phyloP scores from a whole-genome alignment of 2,797 vertebrate species.

The Sciurus carolinensis region DNA sequence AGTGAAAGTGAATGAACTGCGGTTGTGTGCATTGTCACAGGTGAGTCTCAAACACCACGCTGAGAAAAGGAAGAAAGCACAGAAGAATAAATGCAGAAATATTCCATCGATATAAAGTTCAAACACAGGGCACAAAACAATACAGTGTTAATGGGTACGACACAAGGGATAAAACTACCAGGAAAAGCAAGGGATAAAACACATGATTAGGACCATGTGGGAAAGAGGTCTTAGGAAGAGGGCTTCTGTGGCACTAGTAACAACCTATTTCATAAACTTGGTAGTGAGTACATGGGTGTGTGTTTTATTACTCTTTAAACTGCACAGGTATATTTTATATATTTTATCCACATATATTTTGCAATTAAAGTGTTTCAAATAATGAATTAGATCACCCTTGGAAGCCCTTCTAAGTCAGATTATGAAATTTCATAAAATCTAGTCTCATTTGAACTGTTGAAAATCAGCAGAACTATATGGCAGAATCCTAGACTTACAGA shows the following conservation, averaged over 20 bases:
- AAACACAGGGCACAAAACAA: not conserved
- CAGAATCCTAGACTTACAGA: not conserved
- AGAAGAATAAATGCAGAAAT: not conserved
- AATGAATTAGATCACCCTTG: conserved; percentile 26
- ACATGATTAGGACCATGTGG: not conserved
- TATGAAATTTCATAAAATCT: conserved; percentile 51
- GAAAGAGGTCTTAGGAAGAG: not conserved
- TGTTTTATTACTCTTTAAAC: conserved; percentile 49
- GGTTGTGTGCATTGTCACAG: rapidly evolving
- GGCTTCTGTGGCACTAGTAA: not conserved
- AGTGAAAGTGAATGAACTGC: not conserved
- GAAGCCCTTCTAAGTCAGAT: not conserved
- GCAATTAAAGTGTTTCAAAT: conserved; percentile 47
- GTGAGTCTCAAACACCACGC: not conserved
- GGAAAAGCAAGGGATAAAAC: conserved; percentile 7
- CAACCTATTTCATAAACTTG: not conserved
- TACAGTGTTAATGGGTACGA: not conserved
- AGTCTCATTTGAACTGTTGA: conserved; percentile 13
- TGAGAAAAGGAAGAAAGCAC: not conserved
- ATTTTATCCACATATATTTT: conserved; percentile 30
- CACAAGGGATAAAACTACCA: not conserved
- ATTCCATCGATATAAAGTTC: not conserved
- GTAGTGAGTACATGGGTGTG: not conserved
- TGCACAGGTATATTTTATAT: not conserved
- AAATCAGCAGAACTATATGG: not conserved